Base-by-base conservation (phyloP, 35 echinoderm and acorn worm genomes). In the Diadema setosum region DNA sequence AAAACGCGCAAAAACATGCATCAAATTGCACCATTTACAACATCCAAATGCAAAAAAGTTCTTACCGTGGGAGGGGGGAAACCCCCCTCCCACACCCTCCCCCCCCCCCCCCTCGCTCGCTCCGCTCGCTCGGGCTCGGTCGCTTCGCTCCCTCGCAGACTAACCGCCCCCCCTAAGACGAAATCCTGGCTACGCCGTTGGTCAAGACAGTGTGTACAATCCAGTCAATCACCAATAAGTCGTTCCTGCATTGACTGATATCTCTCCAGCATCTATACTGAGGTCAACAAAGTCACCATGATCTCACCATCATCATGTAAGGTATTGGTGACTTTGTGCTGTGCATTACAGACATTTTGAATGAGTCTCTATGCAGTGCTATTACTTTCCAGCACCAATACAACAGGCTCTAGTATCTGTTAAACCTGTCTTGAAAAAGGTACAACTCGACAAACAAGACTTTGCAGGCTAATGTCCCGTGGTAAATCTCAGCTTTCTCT, bases 391-490 rank as follows among this genome's bases (percentile, higher is more conserved):
- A 86, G 21, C 50, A 6, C 39, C 39, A 14, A 29, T 86, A 35
- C 35, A 87, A 49, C 85, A 65, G 18, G 84, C 85, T 70, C 20
- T 91, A 4, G 88, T n/a, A n/a, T n/a, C n/a, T n/a, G n/a, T 91
- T 27, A 45, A 63, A 83, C 59, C 88, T 16, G 37, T 91, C 64
- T 39, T 88, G 15, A 93, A 93, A 33, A 88, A 93, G 42, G 30
- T 80, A 8, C 34, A 78, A 34, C 91, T 93, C 1, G 91, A 93
- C 43, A 65, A 41, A 21, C 0, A 93, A 7, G 85, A 83, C 21
- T 87, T 93, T 46, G 48, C 85, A 45, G 88, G 81, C 45, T 93
- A 91, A 55, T 76, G 91, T 40, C 85, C 91, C 41, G 85, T 93
- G 58, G 86, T 85, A 14, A 93, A 87, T 58, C 74, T 93, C 33